These are phyloP conservation scores for Listronotus bonariensis DNA, from an alignment of 1,140 invertebrate species.

Conservation along the genomic window DNA sequence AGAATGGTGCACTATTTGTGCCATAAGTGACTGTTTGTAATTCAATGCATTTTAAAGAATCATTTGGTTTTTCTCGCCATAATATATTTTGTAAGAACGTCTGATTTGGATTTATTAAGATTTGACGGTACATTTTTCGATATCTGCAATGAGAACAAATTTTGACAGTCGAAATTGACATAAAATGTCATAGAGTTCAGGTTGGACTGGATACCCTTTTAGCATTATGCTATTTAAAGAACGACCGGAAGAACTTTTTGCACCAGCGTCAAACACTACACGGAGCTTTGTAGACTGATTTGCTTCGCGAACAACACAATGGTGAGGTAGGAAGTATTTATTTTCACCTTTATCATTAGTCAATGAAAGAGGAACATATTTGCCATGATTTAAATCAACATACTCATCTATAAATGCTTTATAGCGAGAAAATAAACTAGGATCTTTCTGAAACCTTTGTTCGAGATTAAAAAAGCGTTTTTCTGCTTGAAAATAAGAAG, in stretches of 20 bases:
- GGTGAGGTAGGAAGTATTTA: slow-evolving; percentile 56
- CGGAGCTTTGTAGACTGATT: slow-evolving; percentile 48
- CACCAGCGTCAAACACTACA: slow-evolving; percentile 51
- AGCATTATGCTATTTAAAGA: too few species aligned
- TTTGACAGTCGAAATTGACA: too few species aligned
- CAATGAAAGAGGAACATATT: slow-evolving; percentile 24
- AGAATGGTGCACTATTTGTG: too few species aligned
- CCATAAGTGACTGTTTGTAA: too few species aligned
- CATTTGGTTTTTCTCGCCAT: slow-evolving; percentile 36
- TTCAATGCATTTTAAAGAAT: slow-evolving; percentile 12
- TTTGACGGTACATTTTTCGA: slow-evolving; percentile 55
- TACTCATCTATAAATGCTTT: slow-evolving; percentile 48
- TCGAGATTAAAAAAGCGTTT: too few species aligned
- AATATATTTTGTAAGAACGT: slow-evolving; percentile 53
- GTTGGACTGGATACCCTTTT: too few species aligned
- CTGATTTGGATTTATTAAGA: slow-evolving; percentile 40
- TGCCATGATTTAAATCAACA: slow-evolving; percentile 45
- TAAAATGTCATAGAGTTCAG: too few species aligned
- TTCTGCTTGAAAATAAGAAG: too few species aligned
- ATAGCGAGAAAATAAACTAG: slow-evolving; percentile 20
- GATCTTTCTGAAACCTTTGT: too few species aligned
- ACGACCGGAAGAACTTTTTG: too few species aligned
- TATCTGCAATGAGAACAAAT: slow-evolving; percentile 6
- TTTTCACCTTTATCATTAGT: slow-evolving; percentile 5
- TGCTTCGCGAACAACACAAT: slow-evolving; percentile 50